Percentiles rank a stretch among this genome's conserved stretches.
Evolutionary conservation across 1,140 invertebrate species (phyloP).

Genomic region (Pollicipes pollicipes): DNA sequence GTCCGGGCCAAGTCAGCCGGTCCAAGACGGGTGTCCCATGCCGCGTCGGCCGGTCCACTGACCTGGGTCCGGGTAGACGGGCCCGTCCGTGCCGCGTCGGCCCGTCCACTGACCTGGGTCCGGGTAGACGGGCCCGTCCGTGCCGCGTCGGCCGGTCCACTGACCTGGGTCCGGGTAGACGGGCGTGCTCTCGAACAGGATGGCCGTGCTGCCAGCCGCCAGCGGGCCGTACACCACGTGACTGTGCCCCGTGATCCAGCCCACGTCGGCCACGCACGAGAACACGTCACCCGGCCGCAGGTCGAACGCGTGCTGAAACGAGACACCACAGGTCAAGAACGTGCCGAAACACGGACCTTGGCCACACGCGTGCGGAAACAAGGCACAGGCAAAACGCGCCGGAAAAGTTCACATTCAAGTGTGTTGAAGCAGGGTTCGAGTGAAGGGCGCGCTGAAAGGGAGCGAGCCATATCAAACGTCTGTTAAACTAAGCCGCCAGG

Average conservation of each 20-base stretch:
- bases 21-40: neutral
- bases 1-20: neutral
- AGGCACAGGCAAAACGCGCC: no score
- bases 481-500: no score
- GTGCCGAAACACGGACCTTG: no score
- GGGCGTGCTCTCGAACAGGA: constrained; percentile 38
- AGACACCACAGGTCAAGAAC: no score
- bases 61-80: neutral
- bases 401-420: no score
- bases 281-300: constrained; percentile 31
- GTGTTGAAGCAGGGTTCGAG: no score
- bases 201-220: constrained; percentile 33
- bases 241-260: constrained; percentile 40
- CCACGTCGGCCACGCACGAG: constrained; percentile 39
- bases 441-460: no score
- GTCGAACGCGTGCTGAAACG: constrained; percentile 29
- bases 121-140: no score
- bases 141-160: neutral
- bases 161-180: constrained; percentile 35
- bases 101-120: no score
- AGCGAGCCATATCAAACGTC: no score
- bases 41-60: no score
- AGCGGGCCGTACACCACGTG: constrained; percentile 39
- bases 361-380: no score
- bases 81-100: neutral